Base-by-base conservation (phyloP, 2,113 vertebrate species). In the Diglossa brunneiventris region DNA sequence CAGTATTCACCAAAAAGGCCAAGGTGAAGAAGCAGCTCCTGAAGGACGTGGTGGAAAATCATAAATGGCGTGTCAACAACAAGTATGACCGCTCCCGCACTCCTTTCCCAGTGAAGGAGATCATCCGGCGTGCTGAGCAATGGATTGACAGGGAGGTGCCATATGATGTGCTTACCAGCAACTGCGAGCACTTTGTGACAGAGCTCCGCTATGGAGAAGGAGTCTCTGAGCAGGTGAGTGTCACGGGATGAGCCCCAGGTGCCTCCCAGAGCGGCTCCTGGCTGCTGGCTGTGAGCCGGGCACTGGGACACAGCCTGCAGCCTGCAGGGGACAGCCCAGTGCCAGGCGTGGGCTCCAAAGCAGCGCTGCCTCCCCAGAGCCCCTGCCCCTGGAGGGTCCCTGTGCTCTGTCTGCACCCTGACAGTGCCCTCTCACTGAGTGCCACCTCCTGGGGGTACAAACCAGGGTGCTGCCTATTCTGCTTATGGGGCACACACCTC, bases 131-230 rank as follows among this genome's bases (percentile, higher is more conserved):
- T 4, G 98, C 99, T 0, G 98, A 99, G 95, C 74, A 75, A 39
- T 96, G 98, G 69, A 98, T 99, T 58, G 98, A 97, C 59, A 97
- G 97, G 92, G 99, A 99, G 87, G 98, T 99, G 95, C 95, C 98
- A 2, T 99, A 99, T 24, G 98, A 99, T 90, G 78, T 99, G 76
- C 83, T 99, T 9, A 98, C 97, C 85, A 99, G 97, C 95, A 99
- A 99, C 98, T 99, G 99, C 46, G 99, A 99, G 91, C 99, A 99
- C 95, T 99, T 99, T 58, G 99, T 99, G 75, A 99, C 99, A 8
- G 83, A 97, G 73, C 98, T 99, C 37, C 99, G 99, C 83, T 99
- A 99, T 0, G 99, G 99, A 9, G 97, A 99, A 93, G 97, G 95
- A 8, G 96, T 99, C 77, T 99, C 99, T 2, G 98, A 98, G 64